Evolutionary conservation across 2,797 vertebrate species (phyloP), one percentile per base, ranked within the genome.

Genomic region (Apogon talboti): DNA sequence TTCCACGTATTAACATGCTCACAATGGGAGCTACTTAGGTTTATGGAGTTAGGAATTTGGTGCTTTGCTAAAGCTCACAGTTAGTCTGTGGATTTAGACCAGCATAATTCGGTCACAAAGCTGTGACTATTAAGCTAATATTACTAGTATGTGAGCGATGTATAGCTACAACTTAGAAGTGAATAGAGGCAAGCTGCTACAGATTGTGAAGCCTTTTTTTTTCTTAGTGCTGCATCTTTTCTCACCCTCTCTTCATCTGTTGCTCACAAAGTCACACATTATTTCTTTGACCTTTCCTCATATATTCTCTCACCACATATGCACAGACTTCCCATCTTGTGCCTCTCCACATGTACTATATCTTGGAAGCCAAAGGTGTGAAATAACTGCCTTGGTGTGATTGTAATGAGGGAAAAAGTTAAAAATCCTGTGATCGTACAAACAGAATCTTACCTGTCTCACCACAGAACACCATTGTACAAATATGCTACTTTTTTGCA

Each of bases 301-400:
- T 76, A 83, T 60, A 85, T 62, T 74, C 14, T 83, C 62, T 69
- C 67, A 70, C 66, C 76, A 78, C 76, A 85, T 68, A 83, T 78
- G 64, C 71, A 63, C 59, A 51, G 56, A 30, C 49, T 66, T 74
- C 77, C 66, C 24, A 68, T 81, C 50, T 44, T 62, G 49, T 1
- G 19, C 50, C 68, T 81, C 65, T 74, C 75, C 52, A 60, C 78
- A 76, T 65, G 48, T 45, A 79, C 60, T 61, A 71, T 75, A 52
- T 70, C 74, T 71, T 71, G 43, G 66, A 74, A 64, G 41, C 50
- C 40, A 71, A 54, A 76, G 72, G 66, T 14, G 60, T 71, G 61
- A 74, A 78, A 81, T 76, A 18, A 70, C 50, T 48, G 24, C 43
- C 58, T 78, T 62, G 52, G 60, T 70, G 70, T 48, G 62, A 77